Percentiles rank a stretch among this genome's conserved stretches.
Conservation (phyloP, 1,140 invertebrate species). For the Diabrotica undecimpunctata region DNA sequence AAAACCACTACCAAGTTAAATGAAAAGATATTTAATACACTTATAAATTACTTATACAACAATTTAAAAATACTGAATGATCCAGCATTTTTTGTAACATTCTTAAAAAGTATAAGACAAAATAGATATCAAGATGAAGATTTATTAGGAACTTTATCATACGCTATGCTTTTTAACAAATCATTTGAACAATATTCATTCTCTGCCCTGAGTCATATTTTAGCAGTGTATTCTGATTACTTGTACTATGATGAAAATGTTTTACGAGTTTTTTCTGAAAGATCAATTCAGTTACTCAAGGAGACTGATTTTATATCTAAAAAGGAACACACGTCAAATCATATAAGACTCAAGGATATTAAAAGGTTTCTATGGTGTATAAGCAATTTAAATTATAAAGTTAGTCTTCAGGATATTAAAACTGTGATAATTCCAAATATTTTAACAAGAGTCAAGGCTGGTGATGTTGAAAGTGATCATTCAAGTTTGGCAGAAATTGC, state of each 20-base stretch:
- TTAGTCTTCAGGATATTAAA: conserved; percentile 27
- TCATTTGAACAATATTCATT: conserved; percentile 41
- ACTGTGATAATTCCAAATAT: conserved; percentile 37
- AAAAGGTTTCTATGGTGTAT: conserved; percentile 42
- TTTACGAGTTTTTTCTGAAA: conserved; percentile 33
- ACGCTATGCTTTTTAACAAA: conserved; percentile 45
- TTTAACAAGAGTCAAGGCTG: conserved; percentile 26
- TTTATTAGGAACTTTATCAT: conserved; percentile 40
- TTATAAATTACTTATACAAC: conserved; percentile 36
- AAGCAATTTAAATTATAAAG: conserved; percentile 35
- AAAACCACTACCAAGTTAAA: conserved; percentile 46
- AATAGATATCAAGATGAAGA: conserved; percentile 44
- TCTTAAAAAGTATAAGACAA: conserved; percentile 44
- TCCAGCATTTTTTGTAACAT: conserved; percentile 40
- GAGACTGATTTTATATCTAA: conserved; percentile 24
- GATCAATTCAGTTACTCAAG: conserved; percentile 30
- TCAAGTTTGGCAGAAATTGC: conserved; percentile 33
- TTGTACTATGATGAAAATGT: conserved; percentile 43
- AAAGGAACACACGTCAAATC: conserved; percentile 28
- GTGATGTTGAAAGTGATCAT: conserved; percentile 33
- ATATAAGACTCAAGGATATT: conserved; percentile 42
- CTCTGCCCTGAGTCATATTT: conserved; percentile 39
- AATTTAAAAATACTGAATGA: conserved; percentile 42
- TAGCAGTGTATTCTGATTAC: conserved; percentile 44
- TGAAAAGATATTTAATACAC: conserved; percentile 32